phyloP scores from a whole-genome alignment of 2,797 vertebrate species.

The Pelobates cultripes region DNA sequence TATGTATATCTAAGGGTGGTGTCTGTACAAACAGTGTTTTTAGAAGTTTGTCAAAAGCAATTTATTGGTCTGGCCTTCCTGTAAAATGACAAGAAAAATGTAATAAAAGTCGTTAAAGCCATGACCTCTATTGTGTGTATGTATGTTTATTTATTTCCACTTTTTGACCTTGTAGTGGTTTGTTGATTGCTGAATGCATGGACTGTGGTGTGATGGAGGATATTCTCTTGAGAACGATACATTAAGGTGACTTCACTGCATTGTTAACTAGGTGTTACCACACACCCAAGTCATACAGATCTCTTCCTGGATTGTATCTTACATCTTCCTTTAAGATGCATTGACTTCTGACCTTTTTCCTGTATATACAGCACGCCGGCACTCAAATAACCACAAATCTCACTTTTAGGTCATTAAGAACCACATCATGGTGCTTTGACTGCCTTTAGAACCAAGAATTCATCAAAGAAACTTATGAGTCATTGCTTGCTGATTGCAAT shows the following conservation, averaged over 20 bases:
- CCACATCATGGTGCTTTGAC: background rate
- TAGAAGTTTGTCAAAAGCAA: too few relatives aligned
- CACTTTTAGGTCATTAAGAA: background rate
- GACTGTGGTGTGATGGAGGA: background rate
- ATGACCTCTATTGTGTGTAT: background rate
- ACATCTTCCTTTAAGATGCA: background rate
- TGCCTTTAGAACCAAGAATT: background rate
- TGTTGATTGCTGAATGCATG: background rate
- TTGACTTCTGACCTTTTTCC: background rate
- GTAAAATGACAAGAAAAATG: too few relatives aligned
- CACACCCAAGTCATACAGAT: background rate
- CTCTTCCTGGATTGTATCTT: background rate
- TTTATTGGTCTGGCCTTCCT: too few relatives aligned
- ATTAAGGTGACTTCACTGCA: background rate
- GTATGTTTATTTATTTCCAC: background rate
- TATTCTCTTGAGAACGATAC: background rate
- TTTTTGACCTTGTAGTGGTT: conserved; percentile 1
- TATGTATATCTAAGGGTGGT: too few relatives aligned
- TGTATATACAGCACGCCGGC: background rate
- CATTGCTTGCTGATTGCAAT: background rate
- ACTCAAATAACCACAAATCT: background rate
- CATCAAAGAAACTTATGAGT: background rate
- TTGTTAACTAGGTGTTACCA: conserved; percentile 1
- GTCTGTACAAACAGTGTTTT: too few relatives aligned
- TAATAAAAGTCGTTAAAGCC: background rate